A percentile compares a stretch with the other conserved stretches of the same genome.
These are phyloP conservation scores for Latrodectus elegans DNA, from an alignment of 2,888 invertebrate genomes.

Conservation along the genomic window DNA sequence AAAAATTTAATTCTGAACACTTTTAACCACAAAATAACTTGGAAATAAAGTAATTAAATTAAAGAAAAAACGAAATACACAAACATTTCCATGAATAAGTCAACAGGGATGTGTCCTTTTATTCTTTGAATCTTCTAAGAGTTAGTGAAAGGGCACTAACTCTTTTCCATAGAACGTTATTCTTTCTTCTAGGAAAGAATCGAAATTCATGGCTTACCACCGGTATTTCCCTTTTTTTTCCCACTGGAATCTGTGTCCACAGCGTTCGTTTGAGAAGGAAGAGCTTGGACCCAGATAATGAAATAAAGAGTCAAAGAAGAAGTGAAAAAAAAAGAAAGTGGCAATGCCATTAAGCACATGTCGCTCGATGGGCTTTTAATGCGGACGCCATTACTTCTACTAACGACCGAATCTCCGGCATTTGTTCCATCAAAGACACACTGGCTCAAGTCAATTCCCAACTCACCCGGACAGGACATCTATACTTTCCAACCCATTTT, in stretches of 20 bases:
- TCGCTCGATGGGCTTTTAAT: conserved; percentile 62
- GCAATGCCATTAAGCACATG: conserved; percentile 61
- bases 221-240: not conserved
- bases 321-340: conserved; percentile 10
- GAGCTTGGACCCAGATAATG: conserved; percentile 36
- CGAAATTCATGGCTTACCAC: not conserved
- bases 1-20: too few relatives aligned
- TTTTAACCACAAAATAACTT: too few relatives aligned
- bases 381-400: conserved; percentile 54
- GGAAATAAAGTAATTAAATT: too few relatives aligned
- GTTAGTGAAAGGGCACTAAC: too few relatives aligned
- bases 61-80: too few relatives aligned
- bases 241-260: conserved; percentile 1
- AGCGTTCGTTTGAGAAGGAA: conserved; percentile 19
- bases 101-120: too few relatives aligned
- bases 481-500: not conserved
- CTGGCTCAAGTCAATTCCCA: conserved; percentile 24
- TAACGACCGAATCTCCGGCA: conserved; percentile 41
- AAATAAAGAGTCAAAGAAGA: conserved; percentile 33
- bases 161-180: not conserved
- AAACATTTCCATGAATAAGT: too few relatives aligned
- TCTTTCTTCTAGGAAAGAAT: not conserved
- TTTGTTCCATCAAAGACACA: conserved; percentile 7
- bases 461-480: not conserved
- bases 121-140: too few relatives aligned